Base-by-base conservation (phyloP, 2,888 invertebrate species). In the Charanyca ferruginea region DNA sequence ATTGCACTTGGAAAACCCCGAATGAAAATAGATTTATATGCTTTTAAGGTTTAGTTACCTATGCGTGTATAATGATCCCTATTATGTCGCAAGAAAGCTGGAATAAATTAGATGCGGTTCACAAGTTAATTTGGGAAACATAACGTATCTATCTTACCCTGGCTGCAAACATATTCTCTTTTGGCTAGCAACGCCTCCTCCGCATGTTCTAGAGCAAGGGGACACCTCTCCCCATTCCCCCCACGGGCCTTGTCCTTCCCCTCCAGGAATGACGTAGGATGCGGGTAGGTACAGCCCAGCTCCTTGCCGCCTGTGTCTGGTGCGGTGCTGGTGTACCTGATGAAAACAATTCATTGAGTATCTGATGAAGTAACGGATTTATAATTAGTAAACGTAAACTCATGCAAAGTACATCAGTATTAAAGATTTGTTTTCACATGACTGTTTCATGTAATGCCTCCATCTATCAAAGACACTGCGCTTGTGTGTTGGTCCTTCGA, bases 131-230 rank as follows among this genome's bases (percentile, higher is more conserved):
- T n/a, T n/a, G n/a, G n/a, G 32, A 11, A 32, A 32, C 32, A 9
- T 32, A 9, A 32, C 3, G n/a, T n/a, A n/a, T 11, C 2, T 32
- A 32, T 25, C 94, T 94, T 89, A 97, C 97, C 96, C 96, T 82
- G 95, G 76, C 81, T 96, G 96, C 66, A 96, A 93, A 91, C 98
- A 98, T 89, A 97, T 97, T 84, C 99, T 96, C 66, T 97, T 97
- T 93, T 99, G 98, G 85, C 96, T 97, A 73, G 98, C 97, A 23
- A 99, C 98, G 59, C 99, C 99, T 16, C 98, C 98, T 0, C 99
- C 99, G 89, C 99, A 99, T 22, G 98, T 97, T 74, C 98, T 96
- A 5, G 99, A 98, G 93, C 99, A 99, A 61, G 97, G 96, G 28
- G 97, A 97, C 57, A 98, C 97, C 47, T 97, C 96, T 13, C 98